Base-by-base conservation (phyloP, 2,113 vertebrate genomes). In the Rhynchomys soricoides region DNA sequence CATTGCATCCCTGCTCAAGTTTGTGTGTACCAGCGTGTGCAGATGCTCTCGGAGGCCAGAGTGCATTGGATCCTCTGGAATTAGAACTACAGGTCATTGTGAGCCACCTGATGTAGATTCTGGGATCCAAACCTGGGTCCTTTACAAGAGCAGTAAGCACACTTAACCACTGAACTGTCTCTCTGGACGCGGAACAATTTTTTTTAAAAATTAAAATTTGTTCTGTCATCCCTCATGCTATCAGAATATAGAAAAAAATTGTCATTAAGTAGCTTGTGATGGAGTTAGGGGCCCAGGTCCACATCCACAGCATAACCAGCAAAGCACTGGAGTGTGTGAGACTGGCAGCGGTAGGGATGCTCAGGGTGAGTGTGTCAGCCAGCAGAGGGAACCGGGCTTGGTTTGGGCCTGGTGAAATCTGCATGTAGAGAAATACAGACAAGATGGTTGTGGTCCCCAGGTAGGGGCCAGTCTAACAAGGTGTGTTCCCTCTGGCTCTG, bases 191-290 rank as follows among this genome's bases (percentile, higher is more conserved):
- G n/a, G 26, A 29, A 45, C 57, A 68, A 64, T 34, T 45, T 62
- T 68, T 70, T 40, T 83, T 82, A 79, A 83, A 29, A 45, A 89
- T 88, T 50, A 74, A 74, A 29, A 71, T 89, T 62, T 89, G 45
- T 97, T 31, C 55, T 78, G 78, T 59, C 48, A 75, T 77, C 66
- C 59, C 88, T 43, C 13, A 22, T 9, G 1, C 19, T 78, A 40
- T 34, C 29, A 52, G 68, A n/a, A 95, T 82, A 73, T 5, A 91
- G 81, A 87, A 96, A 66, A 74, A 96, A 74, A 82, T 24, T 68
- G 40, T n/a, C 45, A 31, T 83, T 91, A 74, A 57, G 24, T 43
- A 91, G 70, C 24, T 75, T 77, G 19, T 40, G 4, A 4, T 43
- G 50, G 86, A 79, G 31, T 71, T 86, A 12, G 43, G n/a, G 34